Conservation (phyloP, 2,113 vertebrate genomes). For the Caloenas nicobarica region DNA sequence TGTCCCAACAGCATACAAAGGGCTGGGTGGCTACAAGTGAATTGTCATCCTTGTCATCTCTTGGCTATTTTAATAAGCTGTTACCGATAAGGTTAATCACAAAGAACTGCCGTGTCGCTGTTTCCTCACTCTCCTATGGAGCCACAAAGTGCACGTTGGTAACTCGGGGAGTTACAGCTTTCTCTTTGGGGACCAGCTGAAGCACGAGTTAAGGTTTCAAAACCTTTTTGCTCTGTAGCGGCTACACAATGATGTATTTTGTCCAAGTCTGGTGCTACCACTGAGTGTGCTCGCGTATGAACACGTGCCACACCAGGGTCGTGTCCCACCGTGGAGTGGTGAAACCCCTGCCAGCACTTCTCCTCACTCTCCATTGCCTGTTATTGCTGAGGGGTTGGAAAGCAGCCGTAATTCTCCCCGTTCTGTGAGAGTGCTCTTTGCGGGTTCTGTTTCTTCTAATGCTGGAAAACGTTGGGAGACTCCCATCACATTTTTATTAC, state of each 20-base stretch:
- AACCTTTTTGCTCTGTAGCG: background rate
- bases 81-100: background rate
- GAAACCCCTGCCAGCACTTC: background rate
- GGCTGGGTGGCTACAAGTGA: slow-evolving; percentile 16
- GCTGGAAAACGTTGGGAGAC: background rate
- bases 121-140: background rate
- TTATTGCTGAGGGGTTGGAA: background rate
- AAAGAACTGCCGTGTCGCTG: background rate
- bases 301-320: background rate
- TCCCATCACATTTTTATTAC: background rate
- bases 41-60: slow-evolving; percentile 52
- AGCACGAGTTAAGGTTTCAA: background rate
- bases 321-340: background rate
- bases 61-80: slow-evolving; percentile 35
- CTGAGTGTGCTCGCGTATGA: fast-evolving
- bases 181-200: background rate
- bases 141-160: background rate
- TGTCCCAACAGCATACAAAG: background rate
- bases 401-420: fast-evolving
- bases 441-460: background rate
- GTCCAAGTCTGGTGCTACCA: fast-evolving
- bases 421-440: background rate
- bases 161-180: background rate
- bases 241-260: background rate
- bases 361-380: background rate